These are phyloP conservation scores for Ditylenchus weischeri DNA, from an alignment of 2,888 invertebrate genomes.

Conservation along the genomic window DNA sequence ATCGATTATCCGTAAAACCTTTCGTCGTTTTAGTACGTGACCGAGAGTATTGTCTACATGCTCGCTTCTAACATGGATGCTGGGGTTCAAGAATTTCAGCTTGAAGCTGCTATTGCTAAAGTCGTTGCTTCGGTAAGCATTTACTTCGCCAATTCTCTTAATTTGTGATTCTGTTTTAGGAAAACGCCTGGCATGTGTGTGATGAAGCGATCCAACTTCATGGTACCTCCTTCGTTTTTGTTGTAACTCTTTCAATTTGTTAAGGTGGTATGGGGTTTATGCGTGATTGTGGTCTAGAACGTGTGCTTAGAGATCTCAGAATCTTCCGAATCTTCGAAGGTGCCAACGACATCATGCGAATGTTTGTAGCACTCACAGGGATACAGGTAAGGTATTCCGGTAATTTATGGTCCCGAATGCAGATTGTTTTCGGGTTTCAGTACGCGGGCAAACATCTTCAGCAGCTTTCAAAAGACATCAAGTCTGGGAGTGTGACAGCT, in stretches of 20 bases:
- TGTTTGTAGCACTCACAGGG: slow-evolving; percentile 92
- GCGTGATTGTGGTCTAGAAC: slow-evolving; percentile 55
- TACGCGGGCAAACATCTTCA: slow-evolving; percentile 87
- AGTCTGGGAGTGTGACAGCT: slow-evolving; percentile 86
- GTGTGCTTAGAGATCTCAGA: slow-evolving; percentile 81
- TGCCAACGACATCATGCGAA: slow-evolving; percentile 90
- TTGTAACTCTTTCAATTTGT: not conserved
- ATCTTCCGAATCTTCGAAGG: slow-evolving; percentile 99
- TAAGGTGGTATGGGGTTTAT: slow-evolving; percentile 73
- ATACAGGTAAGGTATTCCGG: slow-evolving; percentile 58
- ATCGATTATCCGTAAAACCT: too few relatives aligned
- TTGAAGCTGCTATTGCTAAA: slow-evolving; percentile 96
- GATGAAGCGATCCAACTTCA: slow-evolving; percentile 96
- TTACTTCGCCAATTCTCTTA: not conserved
- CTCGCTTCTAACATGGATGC: slow-evolving; percentile 93
- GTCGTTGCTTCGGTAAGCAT: slow-evolving; percentile 61
- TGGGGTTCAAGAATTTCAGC: slow-evolving; percentile 85
- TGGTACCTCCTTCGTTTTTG: too few relatives aligned
- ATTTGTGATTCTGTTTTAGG: slow-evolving; percentile 61
- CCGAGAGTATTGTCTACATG: slow-evolving; percentile 74
- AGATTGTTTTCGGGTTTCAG: slow-evolving; percentile 59
- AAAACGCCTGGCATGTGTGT: slow-evolving; percentile 89
- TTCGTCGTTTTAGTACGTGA: slow-evolving; percentile 40
- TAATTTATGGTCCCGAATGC: too few relatives aligned
- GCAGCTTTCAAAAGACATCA: slow-evolving; percentile 86